phyloP scores from a whole-genome alignment of 2,113 vertebrate genomes.

The Calidris pugnax region DNA sequence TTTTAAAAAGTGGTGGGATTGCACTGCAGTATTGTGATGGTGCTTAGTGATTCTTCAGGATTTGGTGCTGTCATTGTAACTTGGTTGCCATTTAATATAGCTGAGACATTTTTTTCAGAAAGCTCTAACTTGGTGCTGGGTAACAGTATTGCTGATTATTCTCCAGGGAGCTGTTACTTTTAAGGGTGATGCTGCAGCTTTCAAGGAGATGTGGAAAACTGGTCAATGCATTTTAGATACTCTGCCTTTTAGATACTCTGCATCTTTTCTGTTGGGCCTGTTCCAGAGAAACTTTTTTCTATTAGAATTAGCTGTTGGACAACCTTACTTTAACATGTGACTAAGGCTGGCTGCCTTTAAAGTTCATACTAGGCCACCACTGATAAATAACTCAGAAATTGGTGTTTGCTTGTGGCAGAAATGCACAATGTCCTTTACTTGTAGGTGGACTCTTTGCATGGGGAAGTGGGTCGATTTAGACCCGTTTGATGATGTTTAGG shows the following conservation, averaged over 20 bases:
- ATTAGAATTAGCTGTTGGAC: background rate
- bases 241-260: background rate
- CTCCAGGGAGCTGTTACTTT: background rate
- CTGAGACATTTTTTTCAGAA: background rate
- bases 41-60: background rate
- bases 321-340: background rate
- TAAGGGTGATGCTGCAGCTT: background rate
- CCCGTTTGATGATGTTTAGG: background rate
- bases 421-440: background rate
- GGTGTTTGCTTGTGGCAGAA: background rate
- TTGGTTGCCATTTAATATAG: background rate
- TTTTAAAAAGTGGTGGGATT: background rate
- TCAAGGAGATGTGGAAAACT: background rate
- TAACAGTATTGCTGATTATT: background rate
- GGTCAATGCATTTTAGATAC: background rate
- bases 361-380: background rate
- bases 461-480: background rate
- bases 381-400: conserved; percentile 28
- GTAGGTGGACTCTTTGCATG: background rate
- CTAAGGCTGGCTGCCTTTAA: conserved; percentile 9
- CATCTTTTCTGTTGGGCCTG: background rate
- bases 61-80: background rate
- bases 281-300: background rate
- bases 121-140: conserved; percentile 3
- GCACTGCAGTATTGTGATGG: background rate